Evolutionary conservation across 1,140 invertebrate genomes (phyloP).

Genomic region (Pygmarrhopalites habei): DNA sequence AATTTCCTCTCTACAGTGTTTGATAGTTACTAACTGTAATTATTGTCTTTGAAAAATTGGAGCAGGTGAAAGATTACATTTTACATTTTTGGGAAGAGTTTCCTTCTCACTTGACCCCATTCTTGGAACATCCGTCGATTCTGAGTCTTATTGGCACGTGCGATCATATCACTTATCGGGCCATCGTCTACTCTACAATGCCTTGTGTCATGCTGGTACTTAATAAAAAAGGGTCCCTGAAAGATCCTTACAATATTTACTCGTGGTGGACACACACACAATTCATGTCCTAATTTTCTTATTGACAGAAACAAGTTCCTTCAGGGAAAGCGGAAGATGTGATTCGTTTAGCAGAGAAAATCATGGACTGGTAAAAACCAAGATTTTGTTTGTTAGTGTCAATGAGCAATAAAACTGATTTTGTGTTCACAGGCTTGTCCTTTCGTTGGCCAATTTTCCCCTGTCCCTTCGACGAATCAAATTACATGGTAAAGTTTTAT

Average conservation of each 20-base stretch:
- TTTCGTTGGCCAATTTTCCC: background rate
- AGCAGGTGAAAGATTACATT: conserved; percentile 1
- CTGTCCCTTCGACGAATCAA: background rate
- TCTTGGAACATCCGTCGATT: background rate
- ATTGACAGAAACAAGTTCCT: background rate
- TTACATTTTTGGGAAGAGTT: background rate
- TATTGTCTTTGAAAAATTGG: no score
- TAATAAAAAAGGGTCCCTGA: no score
- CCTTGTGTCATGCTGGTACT: background rate
- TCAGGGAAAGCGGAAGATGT: background rate
- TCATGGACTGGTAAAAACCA: background rate
- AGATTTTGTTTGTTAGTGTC: no score
- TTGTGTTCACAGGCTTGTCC: no score
- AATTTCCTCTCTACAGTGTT: background rate
- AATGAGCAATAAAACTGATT: no score
- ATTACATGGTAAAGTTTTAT: background rate
- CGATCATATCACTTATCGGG: background rate
- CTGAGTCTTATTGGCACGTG: background rate
- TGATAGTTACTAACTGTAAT: no score
- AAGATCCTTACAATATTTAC: no score
- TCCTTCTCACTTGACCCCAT: background rate
- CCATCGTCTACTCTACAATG: background rate
- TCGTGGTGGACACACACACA: no score
- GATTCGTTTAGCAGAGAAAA: background rate
- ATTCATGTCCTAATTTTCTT: no score